phyloP scores from a whole-genome alignment of 2,888 invertebrate species.

The Cosmopolites sordidus region DNA sequence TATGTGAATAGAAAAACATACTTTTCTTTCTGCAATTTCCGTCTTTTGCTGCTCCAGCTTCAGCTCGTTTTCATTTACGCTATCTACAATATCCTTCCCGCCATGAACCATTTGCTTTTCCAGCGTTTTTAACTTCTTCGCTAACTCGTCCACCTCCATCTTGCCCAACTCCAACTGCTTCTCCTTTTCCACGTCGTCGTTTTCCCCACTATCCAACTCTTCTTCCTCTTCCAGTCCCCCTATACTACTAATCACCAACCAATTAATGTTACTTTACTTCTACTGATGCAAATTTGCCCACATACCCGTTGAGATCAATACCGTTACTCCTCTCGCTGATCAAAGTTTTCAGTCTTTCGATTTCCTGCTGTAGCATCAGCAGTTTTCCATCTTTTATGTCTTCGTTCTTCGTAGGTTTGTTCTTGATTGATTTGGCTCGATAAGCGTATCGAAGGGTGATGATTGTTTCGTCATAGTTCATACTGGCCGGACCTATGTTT shows the following conservation, averaged over 20 bases:
- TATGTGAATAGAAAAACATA: too few species aligned
- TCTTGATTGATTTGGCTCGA: conserved; percentile 97
- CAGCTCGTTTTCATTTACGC: conserved; percentile 90
- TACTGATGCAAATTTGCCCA: too few species aligned
- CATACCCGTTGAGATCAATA: conserved; percentile 44
- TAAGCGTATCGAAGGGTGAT: conserved; percentile 96
- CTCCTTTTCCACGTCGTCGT: conserved; percentile 47
- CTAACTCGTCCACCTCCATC: conserved; percentile 69
- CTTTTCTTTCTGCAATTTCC: conserved; percentile 88
- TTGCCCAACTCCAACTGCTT: conserved; percentile 51
- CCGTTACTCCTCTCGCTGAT: conserved; percentile 43
- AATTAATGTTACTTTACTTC: too few species aligned
- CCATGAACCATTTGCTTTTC: conserved; percentile 94
- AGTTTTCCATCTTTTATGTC: conserved; percentile 96
- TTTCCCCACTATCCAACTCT: conserved; percentile 42
- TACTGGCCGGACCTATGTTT: conserved; percentile 95
- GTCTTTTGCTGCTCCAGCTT: conserved; percentile 78
- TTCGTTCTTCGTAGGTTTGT: conserved; percentile 96
- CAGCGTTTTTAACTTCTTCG: conserved; percentile 73
- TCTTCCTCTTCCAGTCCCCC: conserved; percentile 27
- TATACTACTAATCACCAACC: neutral
- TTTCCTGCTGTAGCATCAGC: conserved; percentile 93
- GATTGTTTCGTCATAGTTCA: conserved; percentile 96
- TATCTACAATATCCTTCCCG: conserved; percentile 90
- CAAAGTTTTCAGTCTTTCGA: conserved; percentile 57